These are phyloP conservation scores for Zygothrica quintamaculata DNA, from an alignment of 2,888 invertebrate species.

Conservation along the genomic window DNA sequence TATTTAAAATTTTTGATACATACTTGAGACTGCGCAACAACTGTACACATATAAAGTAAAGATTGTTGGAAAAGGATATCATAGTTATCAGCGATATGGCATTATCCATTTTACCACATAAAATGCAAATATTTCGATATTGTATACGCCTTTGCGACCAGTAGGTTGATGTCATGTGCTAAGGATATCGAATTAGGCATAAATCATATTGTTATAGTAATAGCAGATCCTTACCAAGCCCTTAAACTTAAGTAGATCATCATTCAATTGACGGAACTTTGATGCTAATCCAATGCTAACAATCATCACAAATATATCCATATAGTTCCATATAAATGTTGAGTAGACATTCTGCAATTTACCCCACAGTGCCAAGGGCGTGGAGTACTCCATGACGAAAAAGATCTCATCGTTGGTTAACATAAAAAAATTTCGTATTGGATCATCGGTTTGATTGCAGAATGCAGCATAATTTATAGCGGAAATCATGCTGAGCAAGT, in stretches of 20 bases:
- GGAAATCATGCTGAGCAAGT: conserved; percentile 80
- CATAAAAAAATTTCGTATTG: conserved; percentile 79
- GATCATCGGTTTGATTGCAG: conserved; percentile 79
- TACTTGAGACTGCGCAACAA: conserved; percentile 86
- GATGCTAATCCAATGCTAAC: conserved; percentile 89
- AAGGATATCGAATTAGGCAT: background rate
- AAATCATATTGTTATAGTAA: no score
- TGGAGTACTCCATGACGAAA: conserved; percentile 68
- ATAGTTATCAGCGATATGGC: conserved; percentile 86
- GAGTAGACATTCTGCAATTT: conserved; percentile 86
- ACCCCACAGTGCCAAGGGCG: conserved; percentile 70
- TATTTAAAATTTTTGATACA: conserved; percentile 26
- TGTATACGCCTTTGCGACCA: conserved; percentile 86
- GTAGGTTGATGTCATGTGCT: conserved; percentile 83
- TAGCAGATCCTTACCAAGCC: conserved; percentile 86
- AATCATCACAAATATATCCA: conserved; percentile 90
- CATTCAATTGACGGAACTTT: conserved; percentile 88
- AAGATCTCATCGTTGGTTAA: conserved; percentile 77
- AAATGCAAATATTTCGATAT: conserved; percentile 85
- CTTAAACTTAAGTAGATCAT: conserved; percentile 85
- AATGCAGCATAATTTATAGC: conserved; percentile 72
- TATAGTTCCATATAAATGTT: conserved; percentile 90
- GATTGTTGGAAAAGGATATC: conserved; percentile 86
- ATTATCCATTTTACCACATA: conserved; percentile 85
- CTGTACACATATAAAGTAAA: conserved; percentile 87